Percentiles rank a stretch among this genome's conserved stretches.
Evolutionary conservation across 1,140 invertebrate genomes (phyloP).

Genomic region (Brachionus manjavacas): DNA sequence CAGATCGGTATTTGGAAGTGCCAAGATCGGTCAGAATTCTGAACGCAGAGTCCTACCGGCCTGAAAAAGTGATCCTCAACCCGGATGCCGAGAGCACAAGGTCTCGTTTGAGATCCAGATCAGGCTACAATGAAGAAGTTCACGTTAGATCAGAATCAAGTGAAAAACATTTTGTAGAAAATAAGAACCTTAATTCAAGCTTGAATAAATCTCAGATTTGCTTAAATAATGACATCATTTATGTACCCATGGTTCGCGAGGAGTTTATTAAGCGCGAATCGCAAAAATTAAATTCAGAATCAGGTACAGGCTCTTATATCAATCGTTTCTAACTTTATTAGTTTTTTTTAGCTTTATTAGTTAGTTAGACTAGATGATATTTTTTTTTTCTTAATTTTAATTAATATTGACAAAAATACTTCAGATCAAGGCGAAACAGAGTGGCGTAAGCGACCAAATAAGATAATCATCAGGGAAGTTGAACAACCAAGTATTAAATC

Average conservation of each 20-base stretch:
- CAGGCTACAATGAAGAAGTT: conserved; percentile 2
- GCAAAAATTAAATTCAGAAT: conserved; percentile 7
- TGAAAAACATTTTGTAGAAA: not conserved
- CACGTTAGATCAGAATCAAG: not conserved
- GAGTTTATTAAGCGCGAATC: conserved; percentile 39
- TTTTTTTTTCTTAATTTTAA: not conserved
- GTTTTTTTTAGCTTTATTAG: not conserved
- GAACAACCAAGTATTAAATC: not conserved
- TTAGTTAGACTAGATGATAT: not conserved
- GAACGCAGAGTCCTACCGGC: not conserved
- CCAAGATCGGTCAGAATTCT: conserved; percentile 14
- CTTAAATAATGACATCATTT: conserved; percentile 34
- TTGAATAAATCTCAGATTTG: conserved; percentile 15
- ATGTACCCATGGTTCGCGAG: conserved; percentile 39
- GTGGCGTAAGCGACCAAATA: conserved; percentile 9
- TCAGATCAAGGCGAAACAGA: not conserved
- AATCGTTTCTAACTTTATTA: not conserved
- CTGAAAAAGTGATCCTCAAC: not conserved
- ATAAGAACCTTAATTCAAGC: not conserved
- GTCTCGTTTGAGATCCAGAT: not conserved
- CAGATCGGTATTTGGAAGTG: conserved; percentile 30
- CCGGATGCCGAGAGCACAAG: not conserved
- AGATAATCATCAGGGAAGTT: conserved; percentile 27
- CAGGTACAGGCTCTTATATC: conserved; percentile 25
- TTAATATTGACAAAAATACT: conserved; percentile 21